phyloP scores from a whole-genome alignment of 2,113 vertebrate genomes.

The Taxidea taxus region DNA sequence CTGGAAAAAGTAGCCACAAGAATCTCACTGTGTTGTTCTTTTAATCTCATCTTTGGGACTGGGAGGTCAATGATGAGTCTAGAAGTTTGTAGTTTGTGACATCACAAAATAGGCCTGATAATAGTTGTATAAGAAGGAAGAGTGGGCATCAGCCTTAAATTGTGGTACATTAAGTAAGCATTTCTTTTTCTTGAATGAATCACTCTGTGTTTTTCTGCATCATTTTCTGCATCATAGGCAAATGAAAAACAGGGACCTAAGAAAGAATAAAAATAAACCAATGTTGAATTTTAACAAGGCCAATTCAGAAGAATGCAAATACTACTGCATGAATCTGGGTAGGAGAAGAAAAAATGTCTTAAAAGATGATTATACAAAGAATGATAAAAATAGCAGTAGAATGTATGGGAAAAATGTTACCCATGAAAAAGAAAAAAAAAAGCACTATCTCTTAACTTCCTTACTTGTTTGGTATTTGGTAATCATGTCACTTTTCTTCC shows the following conservation, averaged over 20 bases:
- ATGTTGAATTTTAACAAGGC: conserved; percentile 63
- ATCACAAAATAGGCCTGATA: background rate
- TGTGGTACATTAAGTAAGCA: background rate
- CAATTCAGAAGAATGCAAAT: conserved; percentile 61
- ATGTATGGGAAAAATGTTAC: conserved; percentile 28
- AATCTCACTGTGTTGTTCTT: background rate
- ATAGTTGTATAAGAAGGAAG: conserved; percentile 11
- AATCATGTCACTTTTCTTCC: background rate
- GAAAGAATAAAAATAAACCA: conserved; percentile 59
- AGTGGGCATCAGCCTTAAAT: background rate
- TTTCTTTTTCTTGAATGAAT: conserved; percentile 45
- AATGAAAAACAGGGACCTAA: conserved; percentile 43
- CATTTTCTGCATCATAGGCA: conserved; percentile 22
- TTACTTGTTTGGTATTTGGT: background rate
- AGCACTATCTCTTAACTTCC: background rate
- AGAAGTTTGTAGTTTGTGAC: background rate
- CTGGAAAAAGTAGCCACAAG: background rate
- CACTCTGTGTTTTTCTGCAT: conserved; percentile 1
- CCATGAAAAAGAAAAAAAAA: background rate
- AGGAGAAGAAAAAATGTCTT: conserved; percentile 29
- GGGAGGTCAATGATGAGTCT: background rate
- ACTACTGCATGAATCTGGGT: conserved; percentile 37
- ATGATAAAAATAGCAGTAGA: conserved; percentile 42
- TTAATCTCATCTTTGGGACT: background rate
- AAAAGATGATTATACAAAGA: conserved; percentile 57